Evolutionary conservation across 64 coral and sea anemone genomes (phyloP).

Genomic region (Montipora cactus): DNA sequence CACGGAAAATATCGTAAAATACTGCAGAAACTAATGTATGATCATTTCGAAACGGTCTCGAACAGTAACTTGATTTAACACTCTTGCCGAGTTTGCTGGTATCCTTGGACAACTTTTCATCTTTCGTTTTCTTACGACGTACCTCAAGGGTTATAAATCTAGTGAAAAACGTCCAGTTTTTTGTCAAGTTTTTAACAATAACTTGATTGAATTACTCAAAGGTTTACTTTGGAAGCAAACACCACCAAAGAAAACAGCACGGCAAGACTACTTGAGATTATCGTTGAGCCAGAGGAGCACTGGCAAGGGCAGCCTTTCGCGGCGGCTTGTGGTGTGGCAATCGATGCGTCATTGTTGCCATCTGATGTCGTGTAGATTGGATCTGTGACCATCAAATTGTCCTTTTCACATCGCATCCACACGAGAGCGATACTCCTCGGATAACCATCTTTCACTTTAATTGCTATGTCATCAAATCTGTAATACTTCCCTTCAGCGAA

Average conservation of each 20-base stretch:
- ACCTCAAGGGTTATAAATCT: too few species aligned
- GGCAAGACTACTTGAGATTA: constrained; percentile 16
- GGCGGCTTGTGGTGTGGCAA: too few species aligned
- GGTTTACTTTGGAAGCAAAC: not conserved
- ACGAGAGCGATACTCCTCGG: constrained; percentile 44
- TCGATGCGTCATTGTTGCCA: too few species aligned
- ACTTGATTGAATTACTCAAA: not conserved
- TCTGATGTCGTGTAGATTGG: too few species aligned
- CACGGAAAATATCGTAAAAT: too few species aligned
- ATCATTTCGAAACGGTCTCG: too few species aligned
- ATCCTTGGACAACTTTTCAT: too few species aligned
- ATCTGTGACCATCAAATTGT: not conserved
- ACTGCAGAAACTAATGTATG: too few species aligned
- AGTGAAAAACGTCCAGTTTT: not conserved
- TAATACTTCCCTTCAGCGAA: constrained; percentile 66
- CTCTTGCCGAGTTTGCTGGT: too few species aligned
- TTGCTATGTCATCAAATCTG: constrained; percentile 64
- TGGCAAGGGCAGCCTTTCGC: not conserved
- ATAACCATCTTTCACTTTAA: constrained; percentile 38
- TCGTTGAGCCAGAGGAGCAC: not conserved
- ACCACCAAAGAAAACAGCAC: not conserved
- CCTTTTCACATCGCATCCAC: constrained; percentile 59
- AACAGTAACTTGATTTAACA: too few species aligned
- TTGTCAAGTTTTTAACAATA: not conserved
- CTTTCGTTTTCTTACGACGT: too few species aligned